Evolutionary conservation across 2,113 vertebrate genomes (phyloP).

Genomic region (Hoplias malabaricus): DNA sequence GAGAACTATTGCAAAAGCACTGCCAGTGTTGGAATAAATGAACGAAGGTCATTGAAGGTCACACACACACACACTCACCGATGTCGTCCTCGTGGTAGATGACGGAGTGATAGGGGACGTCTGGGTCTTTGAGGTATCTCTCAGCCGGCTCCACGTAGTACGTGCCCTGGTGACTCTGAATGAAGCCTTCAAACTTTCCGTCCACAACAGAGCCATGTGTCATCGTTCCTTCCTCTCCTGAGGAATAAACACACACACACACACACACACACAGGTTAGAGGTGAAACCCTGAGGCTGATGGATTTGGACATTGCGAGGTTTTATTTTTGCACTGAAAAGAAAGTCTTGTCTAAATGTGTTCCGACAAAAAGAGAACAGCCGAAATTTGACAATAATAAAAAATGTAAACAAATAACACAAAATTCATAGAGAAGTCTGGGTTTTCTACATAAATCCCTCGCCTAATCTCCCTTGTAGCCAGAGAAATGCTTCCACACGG

Average conservation of each 20-base stretch:
- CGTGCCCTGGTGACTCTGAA: conserved; percentile 86
- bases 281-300: not conserved
- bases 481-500: no score
- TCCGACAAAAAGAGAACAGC: no score
- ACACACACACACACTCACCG: conserved; percentile 75
- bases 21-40: no score
- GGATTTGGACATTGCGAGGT: not conserved
- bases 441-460: no score
- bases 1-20: no score
- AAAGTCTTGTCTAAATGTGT: no score
- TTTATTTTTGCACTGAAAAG: no score
- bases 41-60: no score
- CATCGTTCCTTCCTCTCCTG: conserved; percentile 90
- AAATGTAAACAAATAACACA: no score
- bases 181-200: conserved; percentile 96
- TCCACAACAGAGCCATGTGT: conserved; percentile 90
- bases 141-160: conserved; percentile 95
- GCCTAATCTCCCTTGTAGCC: no score
- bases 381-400: no score
- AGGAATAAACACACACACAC: conserved; percentile 34
- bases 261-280: conserved; percentile 2
- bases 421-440: no score
- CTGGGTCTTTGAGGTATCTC: conserved; percentile 84
- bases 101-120: conserved; percentile 88
- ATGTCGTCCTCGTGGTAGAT: conserved; percentile 98